Conservation (phyloP, 2,113 vertebrate genomes). For the Sapayoa aenigma region DNA sequence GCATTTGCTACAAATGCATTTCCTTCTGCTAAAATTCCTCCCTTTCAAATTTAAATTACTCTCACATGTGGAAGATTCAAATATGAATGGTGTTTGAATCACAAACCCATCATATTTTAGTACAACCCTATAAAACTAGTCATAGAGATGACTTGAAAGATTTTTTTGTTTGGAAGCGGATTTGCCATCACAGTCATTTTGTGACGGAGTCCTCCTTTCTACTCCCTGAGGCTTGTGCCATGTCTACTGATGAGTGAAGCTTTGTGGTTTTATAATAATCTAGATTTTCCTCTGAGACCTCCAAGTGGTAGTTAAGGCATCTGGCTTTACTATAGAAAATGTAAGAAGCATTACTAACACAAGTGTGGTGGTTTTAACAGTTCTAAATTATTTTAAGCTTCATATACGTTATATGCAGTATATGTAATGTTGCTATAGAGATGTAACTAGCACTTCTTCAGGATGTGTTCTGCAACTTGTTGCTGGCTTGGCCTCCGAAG, state of each 20-base stretch:
- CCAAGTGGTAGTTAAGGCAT: conserved; percentile 29
- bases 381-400: not conserved
- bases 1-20: not conserved
- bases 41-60: not conserved
- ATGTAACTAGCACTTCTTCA: not conserved
- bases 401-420: not conserved
- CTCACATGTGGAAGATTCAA: not conserved
- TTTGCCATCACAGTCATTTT: not conserved
- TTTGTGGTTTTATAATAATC: not conserved
- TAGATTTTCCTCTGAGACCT: not conserved
- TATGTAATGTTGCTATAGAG: not conserved
- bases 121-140: not conserved
- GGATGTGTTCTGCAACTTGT: not conserved
- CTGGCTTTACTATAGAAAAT: conserved; percentile 6
- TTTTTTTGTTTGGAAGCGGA: not conserved
- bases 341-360: not conserved
- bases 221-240: not conserved
- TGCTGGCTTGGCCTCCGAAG: not conserved
- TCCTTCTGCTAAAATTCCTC: not conserved
- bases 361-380: not conserved
- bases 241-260: not conserved
- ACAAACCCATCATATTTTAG: not conserved
- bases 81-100: not conserved
- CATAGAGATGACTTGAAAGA: not conserved
- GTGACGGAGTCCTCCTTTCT: not conserved